Evolutionary conservation across 2,797 vertebrate genomes (phyloP), one percentile per base, ranked within the genome.

Genomic region (Neoniphon sammara): DNA sequence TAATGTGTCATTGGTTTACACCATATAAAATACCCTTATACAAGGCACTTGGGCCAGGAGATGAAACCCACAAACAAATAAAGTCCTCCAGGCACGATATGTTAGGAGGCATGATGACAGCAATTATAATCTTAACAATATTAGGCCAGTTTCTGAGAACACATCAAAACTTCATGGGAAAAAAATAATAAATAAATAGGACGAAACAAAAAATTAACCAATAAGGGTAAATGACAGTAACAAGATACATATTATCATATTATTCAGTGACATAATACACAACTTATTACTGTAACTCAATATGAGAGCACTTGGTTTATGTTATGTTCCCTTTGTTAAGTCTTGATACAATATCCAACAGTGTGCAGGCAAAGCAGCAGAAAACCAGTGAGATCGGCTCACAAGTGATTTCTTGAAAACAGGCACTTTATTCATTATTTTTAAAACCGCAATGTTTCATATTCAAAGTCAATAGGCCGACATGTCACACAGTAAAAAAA

Each of bases 361-460:
- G 50, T 12, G 30, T 4, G 25, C 3, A 18, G n/a, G 62, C 52
- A 52, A 53, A 47, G 60, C 52, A 47, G 42, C 20, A 66, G 64
- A 54, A 36, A 20, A 39, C 58, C 15, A 0, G 70, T 47, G 42
- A 63, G 59, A 66, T 70, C 25, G 23, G 71, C 14, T 80, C 59
- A 53, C 36, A n/a, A 42, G 54, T 44, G 20, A 78, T 44, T 1
- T 27, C 46, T 50, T 49, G 10, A n/a, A 78, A 80, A 85, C 73
- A 87, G 86, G 83, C 88, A 87, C 85, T 86, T 87, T 52, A 83
- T 80, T 77, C 66, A 82, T 71, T 54, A 62, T 60, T 70, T 44
- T 49, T 53, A 71, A 52, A 81, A 81, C 36, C 62, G 57, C 44
- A 12, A 30, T 61, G 34, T 66, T 47, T 58, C 12, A 56, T 12